Evolutionary conservation across 2,113 vertebrate species (phyloP).

Genomic region (Smithornis capensis): DNA sequence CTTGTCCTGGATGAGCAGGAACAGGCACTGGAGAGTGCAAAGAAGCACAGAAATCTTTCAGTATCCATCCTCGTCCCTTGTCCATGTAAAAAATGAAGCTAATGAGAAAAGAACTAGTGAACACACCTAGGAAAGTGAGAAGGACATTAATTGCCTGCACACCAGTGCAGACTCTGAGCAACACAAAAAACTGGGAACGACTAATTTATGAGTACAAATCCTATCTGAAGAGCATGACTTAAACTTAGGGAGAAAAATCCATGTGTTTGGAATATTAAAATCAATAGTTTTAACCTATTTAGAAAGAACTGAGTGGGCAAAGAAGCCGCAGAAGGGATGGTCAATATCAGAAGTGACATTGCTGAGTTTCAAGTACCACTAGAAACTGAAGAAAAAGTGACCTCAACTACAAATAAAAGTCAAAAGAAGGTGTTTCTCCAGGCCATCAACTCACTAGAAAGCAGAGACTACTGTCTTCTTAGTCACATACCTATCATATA

Average conservation of each 20-base stretch:
- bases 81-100: not conserved
- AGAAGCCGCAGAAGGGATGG: not conserved
- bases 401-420: not conserved
- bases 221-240: slow-evolving; percentile 15
- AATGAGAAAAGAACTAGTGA: not conserved
- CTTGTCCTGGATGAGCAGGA: not conserved
- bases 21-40: not conserved
- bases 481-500: not conserved
- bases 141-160: not conserved
- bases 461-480: not conserved
- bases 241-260: slow-evolving; percentile 39
- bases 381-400: not conserved
- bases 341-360: slow-evolving; percentile 29
- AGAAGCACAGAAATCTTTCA: not conserved
- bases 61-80: not conserved
- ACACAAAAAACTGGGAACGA: not conserved
- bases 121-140: not conserved
- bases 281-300: slow-evolving; percentile 40
- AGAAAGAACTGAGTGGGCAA: slow-evolving; percentile 13
- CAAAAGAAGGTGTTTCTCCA: not conserved
- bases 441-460: not conserved
- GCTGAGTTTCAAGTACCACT: not conserved
- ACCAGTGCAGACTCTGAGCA: not conserved
- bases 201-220: slow-evolving; percentile 25
- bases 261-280: slow-evolving; percentile 54